These are phyloP conservation scores for Lypha dubia DNA, from an alignment of 2,888 invertebrate species.

Conservation along the genomic window DNA sequence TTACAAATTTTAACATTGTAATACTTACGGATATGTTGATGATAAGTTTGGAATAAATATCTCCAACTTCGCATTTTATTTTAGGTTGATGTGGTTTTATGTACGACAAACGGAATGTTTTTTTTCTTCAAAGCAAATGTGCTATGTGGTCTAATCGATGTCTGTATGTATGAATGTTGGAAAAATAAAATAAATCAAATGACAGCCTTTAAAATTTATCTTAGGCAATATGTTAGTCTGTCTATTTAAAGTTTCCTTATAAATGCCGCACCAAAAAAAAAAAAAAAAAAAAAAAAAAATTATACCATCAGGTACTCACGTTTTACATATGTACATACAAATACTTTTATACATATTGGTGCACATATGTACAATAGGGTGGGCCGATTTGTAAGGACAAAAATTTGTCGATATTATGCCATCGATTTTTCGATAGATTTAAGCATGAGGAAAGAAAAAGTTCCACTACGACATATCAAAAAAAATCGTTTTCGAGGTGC, in stretches of 20 bases:
- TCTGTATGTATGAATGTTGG: no score
- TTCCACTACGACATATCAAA: no score
- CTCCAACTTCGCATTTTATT: neutral
- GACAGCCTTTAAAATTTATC: slow-evolving; percentile 1
- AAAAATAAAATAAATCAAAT: slow-evolving; percentile 22
- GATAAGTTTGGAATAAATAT: slow-evolving; percentile 26
- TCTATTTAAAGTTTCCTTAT: neutral
- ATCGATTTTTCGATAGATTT: no score
- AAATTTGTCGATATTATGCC: no score
- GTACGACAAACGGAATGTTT: neutral
- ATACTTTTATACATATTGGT: no score
- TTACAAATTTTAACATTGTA: slow-evolving; percentile 21
- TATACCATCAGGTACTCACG: neutral
- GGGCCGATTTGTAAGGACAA: no score
- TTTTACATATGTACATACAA: neutral
- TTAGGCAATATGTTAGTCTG: slow-evolving; percentile 22
- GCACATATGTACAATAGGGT: no score
- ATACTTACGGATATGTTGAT: no score
- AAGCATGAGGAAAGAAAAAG: no score
- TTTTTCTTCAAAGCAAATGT: neutral
- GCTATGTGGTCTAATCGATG: slow-evolving; percentile 15
- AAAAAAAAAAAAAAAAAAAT: neutral
- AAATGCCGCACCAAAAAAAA: neutral
- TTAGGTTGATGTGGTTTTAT: slow-evolving; percentile 44
- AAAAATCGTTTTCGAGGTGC: no score